phyloP scores from a whole-genome alignment of 2,113 vertebrate species.

The Numenius arquata region DNA sequence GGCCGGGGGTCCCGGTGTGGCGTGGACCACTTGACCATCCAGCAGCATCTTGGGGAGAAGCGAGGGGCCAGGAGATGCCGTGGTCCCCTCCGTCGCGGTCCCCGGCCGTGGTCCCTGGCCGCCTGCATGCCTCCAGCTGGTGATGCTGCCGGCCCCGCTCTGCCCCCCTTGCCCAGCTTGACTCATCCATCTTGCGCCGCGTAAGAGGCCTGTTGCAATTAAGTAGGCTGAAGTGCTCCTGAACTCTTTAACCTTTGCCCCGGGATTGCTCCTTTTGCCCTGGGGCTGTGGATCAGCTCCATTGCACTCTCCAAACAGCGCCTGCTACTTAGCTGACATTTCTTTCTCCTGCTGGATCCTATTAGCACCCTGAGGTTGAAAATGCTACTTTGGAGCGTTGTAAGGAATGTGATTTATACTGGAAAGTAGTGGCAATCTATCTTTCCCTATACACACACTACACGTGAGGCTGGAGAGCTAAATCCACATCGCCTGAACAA shows the following conservation, averaged over 20 bases:
- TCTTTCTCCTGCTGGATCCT: constrained; percentile 62
- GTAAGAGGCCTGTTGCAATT: constrained; percentile 45
- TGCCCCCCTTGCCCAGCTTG: neutral
- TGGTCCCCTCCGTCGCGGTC: neutral
- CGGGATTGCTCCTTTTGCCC: constrained; percentile 58
- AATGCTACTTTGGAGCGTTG: constrained; percentile 32
- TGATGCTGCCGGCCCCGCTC: neutral
- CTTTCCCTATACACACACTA: constrained; percentile 7
- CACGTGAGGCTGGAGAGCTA: constrained; percentile 36
- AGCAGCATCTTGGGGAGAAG: neutral
- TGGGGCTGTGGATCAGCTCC: constrained; percentile 62
- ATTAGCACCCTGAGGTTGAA: constrained; percentile 59
- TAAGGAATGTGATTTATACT: constrained; percentile 44
- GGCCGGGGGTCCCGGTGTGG: fast-evolving
- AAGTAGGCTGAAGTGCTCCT: constrained; percentile 45
- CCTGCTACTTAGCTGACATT: constrained; percentile 49
- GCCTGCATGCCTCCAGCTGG: neutral
- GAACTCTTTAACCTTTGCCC: constrained; percentile 70
- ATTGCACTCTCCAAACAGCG: constrained; percentile 61
- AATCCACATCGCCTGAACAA: constrained; percentile 42
- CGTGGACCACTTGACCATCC: neutral
- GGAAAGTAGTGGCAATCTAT: constrained; percentile 29
- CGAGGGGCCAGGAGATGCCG: fast-evolving
- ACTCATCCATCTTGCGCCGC: constrained; percentile 14
- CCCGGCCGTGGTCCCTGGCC: neutral